Evolutionary conservation across 2,888 invertebrate genomes (phyloP).

Genomic region (Meta bourneti): DNA sequence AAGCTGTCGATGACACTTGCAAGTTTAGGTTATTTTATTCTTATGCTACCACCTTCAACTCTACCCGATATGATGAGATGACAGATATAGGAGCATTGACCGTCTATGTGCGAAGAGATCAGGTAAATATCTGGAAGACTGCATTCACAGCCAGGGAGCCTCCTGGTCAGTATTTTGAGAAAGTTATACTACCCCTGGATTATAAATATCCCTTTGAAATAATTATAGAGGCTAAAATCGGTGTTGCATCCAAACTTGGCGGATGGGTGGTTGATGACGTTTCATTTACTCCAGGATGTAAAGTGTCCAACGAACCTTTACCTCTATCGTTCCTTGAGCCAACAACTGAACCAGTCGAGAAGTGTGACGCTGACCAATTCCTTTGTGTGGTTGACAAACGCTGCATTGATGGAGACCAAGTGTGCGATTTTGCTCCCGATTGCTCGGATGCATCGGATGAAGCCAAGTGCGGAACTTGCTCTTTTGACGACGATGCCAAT

Average conservation of each 20-base stretch:
- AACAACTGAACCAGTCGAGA: conserved; percentile 41
- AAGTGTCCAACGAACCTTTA: conserved; percentile 48
- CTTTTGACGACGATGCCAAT: conserved; percentile 68
- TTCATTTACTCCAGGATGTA: conserved; percentile 75
- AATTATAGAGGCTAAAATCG: conserved; percentile 68
- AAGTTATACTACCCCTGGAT: conserved; percentile 58
- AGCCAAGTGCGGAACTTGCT: conserved; percentile 73
- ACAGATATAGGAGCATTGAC: conserved; percentile 60
- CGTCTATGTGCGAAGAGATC: conserved; percentile 65
- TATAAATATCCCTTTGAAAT: conserved; percentile 73
- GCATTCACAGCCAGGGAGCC: conserved; percentile 39
- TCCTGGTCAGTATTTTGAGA: conserved; percentile 74
- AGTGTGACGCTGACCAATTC: conserved; percentile 54
- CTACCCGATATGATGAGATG: conserved; percentile 64
- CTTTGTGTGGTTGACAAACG: conserved; percentile 41
- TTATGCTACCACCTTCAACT: conserved; percentile 53
- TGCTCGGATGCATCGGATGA: conserved; percentile 76
- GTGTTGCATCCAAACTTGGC: conserved; percentile 13
- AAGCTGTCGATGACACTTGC: conserved; percentile 44
- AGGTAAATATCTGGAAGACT: conserved; percentile 57
- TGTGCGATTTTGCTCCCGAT: conserved; percentile 76
- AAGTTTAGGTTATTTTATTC: conserved; percentile 74
- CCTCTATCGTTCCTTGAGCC: conserved; percentile 50
- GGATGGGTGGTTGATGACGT: conserved; percentile 77
- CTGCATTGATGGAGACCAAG: conserved; percentile 57